Evolutionary conservation across 2,113 vertebrate species (phyloP).

Genomic region (Sialia sialis): DNA sequence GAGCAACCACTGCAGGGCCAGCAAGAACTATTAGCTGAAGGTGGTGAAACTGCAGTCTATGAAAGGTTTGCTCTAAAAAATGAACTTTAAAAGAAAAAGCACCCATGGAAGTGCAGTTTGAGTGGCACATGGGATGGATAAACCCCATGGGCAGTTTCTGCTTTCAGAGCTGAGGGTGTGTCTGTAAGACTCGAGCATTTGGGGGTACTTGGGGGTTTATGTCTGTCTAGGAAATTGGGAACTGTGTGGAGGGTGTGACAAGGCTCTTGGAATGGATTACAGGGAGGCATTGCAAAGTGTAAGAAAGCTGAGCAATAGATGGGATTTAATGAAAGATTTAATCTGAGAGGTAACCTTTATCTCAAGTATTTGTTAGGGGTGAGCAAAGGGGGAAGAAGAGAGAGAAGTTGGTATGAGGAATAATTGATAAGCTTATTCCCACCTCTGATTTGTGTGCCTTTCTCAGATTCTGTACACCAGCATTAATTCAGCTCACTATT

Average conservation of each 20-base stretch:
- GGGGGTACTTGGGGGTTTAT: neutral
- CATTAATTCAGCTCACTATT: neutral
- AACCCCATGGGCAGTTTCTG: neutral
- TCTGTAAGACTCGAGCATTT: too few species aligned
- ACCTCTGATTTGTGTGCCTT: neutral
- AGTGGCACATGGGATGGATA: neutral
- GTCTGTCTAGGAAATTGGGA: neutral
- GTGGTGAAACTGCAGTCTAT: neutral
- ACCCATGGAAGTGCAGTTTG: neutral
- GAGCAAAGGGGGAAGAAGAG: neutral
- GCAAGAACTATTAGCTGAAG: neutral
- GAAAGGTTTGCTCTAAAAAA: neutral
- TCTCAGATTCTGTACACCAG: neutral
- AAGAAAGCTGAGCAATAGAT: constrained; percentile 2
- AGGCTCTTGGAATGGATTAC: neutral
- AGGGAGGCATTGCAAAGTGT: neutral
- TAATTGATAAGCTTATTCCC: neutral
- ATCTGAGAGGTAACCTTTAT: constrained; percentile 6
- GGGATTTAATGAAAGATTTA: constrained; percentile 26
- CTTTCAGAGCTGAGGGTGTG: neutral
- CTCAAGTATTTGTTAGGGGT: neutral
- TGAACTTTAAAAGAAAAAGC: neutral
- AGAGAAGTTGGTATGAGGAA: neutral
- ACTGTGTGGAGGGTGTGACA: neutral
- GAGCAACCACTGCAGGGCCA: neutral